Base-by-base conservation (phyloP, 2,113 vertebrate genomes). In the Ranitomeya variabilis region DNA sequence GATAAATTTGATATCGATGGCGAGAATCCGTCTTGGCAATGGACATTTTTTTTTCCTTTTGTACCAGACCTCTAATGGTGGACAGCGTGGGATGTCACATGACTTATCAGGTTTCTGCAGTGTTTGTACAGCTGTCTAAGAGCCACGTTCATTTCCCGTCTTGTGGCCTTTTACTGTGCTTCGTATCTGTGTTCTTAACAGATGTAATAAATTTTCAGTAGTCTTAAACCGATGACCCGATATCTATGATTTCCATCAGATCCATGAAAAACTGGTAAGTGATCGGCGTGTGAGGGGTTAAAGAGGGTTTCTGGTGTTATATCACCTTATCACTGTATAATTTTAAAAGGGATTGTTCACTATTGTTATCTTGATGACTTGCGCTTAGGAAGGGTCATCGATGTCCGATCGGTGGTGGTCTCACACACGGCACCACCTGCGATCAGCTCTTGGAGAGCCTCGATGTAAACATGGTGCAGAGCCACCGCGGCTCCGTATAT, bases 131-230 rank as follows among this genome's bases (percentile, higher is more conserved):
- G 91, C 91, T 95, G 96, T 96, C 95, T 93, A 92, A 91, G 90
- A 95, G 93, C 94, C 95, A 95, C 93, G 4, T 95, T 94, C 94
- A 94, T 96, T 96, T 95, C 95, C 96, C 95, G 95, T 95, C 96
- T 94, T 95, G 95, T 97, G 97, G 96, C 96, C 97, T 97, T 98
- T 96, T 97, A 96, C 95, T 96, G 95, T 96, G 96, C 96, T 98
- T 98, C 98, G 96, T 99, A 98, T 98, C 97, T 96, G 97, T 97
- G 97, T 97, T 97, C 96, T 97, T 97, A 96, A 97, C 96, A 95
- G 97, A 96, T 97, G 97, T 97, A 99, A 99, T 99, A 98, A 99
- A 98, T 97, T 94, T 52, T 96, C 96, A 95, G 95, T 95, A 95
- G 96, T 99, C 97, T 97, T 98, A 97, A 97, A 97, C 97, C 97